Evolutionary conservation across 2,113 vertebrate species (phyloP).

Genomic region (Crocuta crocuta): DNA sequence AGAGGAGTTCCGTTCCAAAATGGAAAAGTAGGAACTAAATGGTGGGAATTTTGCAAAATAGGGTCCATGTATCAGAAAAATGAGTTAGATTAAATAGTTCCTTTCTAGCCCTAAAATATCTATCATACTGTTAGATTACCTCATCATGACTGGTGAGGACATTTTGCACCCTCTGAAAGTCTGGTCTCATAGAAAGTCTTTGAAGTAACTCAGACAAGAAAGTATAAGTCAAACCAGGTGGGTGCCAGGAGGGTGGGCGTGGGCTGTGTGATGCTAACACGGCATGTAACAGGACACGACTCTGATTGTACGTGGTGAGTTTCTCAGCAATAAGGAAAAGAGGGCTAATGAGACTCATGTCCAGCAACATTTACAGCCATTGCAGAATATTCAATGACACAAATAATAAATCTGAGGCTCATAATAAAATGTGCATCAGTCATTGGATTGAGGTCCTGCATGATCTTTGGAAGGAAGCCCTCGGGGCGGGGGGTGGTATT

Average conservation of each 20-base stretch:
- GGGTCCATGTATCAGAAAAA: too few relatives aligned
- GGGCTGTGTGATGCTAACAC: not conserved
- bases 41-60: not conserved
- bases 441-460: too few relatives aligned
- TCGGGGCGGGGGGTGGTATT: not conserved
- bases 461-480: not conserved
- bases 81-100: not conserved
- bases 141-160: not conserved
- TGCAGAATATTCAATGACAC: not conserved
- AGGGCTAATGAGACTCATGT: not conserved
- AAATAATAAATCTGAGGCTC: not conserved
- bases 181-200: not conserved
- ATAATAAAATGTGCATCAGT: not conserved
- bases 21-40: not conserved
- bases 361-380: not conserved
- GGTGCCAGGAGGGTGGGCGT: not conserved
- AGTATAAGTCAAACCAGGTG: not conserved
- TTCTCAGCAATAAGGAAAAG: not conserved
- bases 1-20: not conserved
- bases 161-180: not conserved
- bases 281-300: not conserved
- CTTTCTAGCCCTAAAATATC: not conserved
- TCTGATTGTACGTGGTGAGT: too few relatives aligned
- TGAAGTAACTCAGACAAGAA: not conserved
- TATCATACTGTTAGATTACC: not conserved